Base-by-base conservation (phyloP, 2,797 vertebrate species). In the Pterois miles region DNA sequence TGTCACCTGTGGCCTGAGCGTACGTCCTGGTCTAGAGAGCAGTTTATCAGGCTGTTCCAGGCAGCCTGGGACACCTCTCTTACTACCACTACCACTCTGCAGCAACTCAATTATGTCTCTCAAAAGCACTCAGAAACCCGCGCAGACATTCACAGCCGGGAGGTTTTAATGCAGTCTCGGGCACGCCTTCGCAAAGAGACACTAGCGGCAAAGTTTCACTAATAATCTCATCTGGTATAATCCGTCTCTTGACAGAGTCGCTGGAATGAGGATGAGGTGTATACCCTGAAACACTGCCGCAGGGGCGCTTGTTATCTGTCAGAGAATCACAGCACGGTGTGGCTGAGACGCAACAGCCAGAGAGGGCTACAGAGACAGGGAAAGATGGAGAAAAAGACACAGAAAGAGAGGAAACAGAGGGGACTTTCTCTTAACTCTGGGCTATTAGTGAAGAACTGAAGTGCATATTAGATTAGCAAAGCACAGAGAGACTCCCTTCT, bases 381-480 rank as follows among this genome's bases (percentile, higher is more conserved):
- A n/a, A n/a, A 63, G 22, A 48, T 0, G 40, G 43, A 48, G 36
- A 53, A 53, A 74, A 54, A 20, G 10, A 43, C 0, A 5, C 14
- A 38, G 22, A 58, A 22, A 54, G 57, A 65, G 66, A 48, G 27
- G 33, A 48, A 34, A 46, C 16, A 64, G 60, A 74, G 38, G 22
- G 46, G 38, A 60, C 38, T 56, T 62, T 67, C 65, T 79, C 70
- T 66, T 43, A 38, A 82, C 76, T 73, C 43, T 20, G 57, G 27
- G 66, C 64, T 74, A 60, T 88, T 66, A 78, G 64, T 20, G 68
- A 29, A 69, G 38, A 70, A 63, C 71, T 84, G 57, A 83, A 78
- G 81, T 63, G 79, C 87, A 75, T 68, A 82, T 82, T 82, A 79
- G 56, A 86, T 81, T 48, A 85, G 78, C 60, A 81, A 63, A 84